Base-by-base conservation (phyloP, 2,888 invertebrate species). In the Oligia strigilis region DNA sequence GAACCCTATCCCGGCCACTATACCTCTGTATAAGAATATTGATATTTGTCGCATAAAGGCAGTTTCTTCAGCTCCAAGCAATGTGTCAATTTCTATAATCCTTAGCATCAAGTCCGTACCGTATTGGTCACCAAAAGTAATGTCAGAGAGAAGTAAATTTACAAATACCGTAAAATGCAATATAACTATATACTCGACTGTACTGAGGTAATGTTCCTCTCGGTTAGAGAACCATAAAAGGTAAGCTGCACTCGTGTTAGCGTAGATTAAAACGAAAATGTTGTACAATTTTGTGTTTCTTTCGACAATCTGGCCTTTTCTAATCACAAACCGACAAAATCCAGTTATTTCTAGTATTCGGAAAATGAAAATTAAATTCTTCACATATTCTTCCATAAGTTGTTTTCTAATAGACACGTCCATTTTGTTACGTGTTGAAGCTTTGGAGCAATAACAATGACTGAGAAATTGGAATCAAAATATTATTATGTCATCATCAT, bases 11-110 rank as follows among this genome's bases (percentile, higher is more conserved):
- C 87, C 58, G 11, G 84, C 4, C 8, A 84, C 75, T n/a, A 90
- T 46, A 29, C 79, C 52, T 40, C 81, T 52, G 29, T 87, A 93
- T 0, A 87, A 81, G 49, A 82, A 91, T 0, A 88, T 78, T 4
- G 88, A 87, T 5, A 92, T 83, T 8, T 91, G 82, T 87, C 96
- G 92, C 93, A 96, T 93, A 70, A 94, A 95, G 67, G 89, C 90
- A 0, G 96, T 95, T 81, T 95, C 93, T n/a, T 92, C 82, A 2
- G 89, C 85, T 19, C 95, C 95, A 0, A 96, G 85, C 60, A 93
- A 89, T 13, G 83, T 66, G 81, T 96, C 96, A 0, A 95, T 92
- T 64, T 95, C 91, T 13, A 95, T 92, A 71, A 88, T 90, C 52
- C 88, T 85, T 14, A 91, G 85, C 3, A 95, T 83, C 1, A 95